Base-by-base conservation (phyloP, 2,113 vertebrate species). In the Regulus satrapa region DNA sequence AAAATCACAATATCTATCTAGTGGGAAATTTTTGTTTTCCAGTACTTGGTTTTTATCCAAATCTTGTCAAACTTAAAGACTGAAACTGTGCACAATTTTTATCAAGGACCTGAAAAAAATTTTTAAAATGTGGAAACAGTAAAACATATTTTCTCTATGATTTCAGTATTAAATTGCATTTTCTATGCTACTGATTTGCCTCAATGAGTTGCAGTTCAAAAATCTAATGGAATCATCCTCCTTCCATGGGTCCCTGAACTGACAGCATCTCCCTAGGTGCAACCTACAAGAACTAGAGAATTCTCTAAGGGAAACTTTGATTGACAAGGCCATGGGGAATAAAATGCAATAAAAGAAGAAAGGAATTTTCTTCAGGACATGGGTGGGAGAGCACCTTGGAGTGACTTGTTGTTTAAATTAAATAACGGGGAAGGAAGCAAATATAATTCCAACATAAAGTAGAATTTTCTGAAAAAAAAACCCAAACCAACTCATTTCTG, bases 321-420 rank as follows among this genome's bases (percentile, higher is more conserved):
- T 88, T 3, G 28, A 77, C 82, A 94, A 84, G 85, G 92, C 92
- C 92, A 52, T 18, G 38, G 16, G 76, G 83, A 72, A 94, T 29
- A 18, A 74, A 93, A 89, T 77, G 75, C 72, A 97, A 95, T 95
- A 94, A 92, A 77, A 74, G 31, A 64, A 62, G 74, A 73, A 92
- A 83, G 28, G 46, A 77, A 43, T 86, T 95, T 93, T 80, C 92
- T 93, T 80, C 63, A 74, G 88, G 72, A 88, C 54, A 58, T 21
- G 51, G 68, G 32, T 86, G 14, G 61, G 66, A 88, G 82, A 93
- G 83, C 92, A 90, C 67, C 75, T 90, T 73, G 54, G 29, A 88
- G 54, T 62, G 85, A 69, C 91, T 93, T 92, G 63, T 20, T 79
- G 10, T 66, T 74, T 83, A 79, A 76, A 90, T 92, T 88, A 93